A percentile compares a stretch with the other conserved stretches of the same genome.
These are phyloP conservation scores for Octodonta nipae DNA, from an alignment of 2,888 invertebrate species.

Conservation along the genomic window DNA sequence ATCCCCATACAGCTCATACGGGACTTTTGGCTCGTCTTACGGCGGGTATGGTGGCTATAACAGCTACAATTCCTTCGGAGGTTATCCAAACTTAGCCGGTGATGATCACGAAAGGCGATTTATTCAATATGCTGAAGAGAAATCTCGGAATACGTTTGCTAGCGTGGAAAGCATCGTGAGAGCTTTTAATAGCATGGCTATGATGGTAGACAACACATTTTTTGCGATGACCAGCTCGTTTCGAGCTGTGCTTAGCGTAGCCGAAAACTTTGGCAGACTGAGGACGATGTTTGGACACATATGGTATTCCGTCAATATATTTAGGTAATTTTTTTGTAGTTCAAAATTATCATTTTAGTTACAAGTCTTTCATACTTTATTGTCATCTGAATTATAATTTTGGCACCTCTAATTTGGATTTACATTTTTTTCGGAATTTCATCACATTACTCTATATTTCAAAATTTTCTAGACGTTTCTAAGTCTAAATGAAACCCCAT, in stretches of 20 bases:
- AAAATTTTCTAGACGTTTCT: too few species aligned
- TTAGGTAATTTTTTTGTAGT: slow-evolving; percentile 41
- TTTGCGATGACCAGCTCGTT: slow-evolving; percentile 5
- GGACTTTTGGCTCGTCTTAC: slow-evolving; percentile 23
- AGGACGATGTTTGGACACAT: slow-evolving; percentile 73
- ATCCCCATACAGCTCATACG: slow-evolving; percentile 22
- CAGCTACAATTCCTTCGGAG: slow-evolving; percentile 31
- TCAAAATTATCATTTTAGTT: too few species aligned
- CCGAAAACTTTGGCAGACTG: slow-evolving; percentile 82
- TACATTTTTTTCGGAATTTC: too few species aligned
- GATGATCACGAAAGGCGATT: slow-evolving; percentile 59
- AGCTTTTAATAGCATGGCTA: slow-evolving; percentile 84
- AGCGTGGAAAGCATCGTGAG: slow-evolving; percentile 75
- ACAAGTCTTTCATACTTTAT: too few species aligned
- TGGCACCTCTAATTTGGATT: too few species aligned
- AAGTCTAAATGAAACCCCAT: too few species aligned
- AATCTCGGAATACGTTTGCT: slow-evolving; percentile 83
- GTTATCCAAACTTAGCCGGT: slow-evolving; percentile 9
- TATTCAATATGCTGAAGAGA: slow-evolving; percentile 80
- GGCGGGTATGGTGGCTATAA: slow-evolving; percentile 32
- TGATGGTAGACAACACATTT: slow-evolving; percentile 51
- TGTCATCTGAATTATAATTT: too few species aligned
- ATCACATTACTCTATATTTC: too few species aligned
- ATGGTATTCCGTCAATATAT: slow-evolving; percentile 74
- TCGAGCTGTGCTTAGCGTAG: slow-evolving; percentile 86